These are phyloP conservation scores for Drosophila ficusphila DNA, from an alignment of 1,140 invertebrate species.

Conservation along the genomic window DNA sequence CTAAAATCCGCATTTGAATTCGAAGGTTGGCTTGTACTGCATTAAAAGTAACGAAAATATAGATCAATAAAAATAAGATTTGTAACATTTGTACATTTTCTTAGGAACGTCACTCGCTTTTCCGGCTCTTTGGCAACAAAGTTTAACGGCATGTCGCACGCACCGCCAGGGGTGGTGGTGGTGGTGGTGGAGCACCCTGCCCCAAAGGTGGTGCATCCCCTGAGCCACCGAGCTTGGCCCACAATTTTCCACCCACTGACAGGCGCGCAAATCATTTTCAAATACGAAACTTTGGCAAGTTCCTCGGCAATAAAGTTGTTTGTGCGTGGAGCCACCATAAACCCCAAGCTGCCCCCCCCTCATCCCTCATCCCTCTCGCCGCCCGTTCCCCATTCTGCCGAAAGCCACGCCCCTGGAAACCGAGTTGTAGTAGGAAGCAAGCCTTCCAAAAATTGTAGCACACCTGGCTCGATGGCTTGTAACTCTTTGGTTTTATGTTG, in stretches of 20 bases:
- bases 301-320: constrained; percentile 73
- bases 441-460: constrained; percentile 2
- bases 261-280: constrained; percentile 73
- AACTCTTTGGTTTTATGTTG: constrained; percentile 70
- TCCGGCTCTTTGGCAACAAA: constrained; percentile 74
- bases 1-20: too few species aligned
- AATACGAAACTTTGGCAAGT: constrained; percentile 76
- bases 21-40: too few species aligned
- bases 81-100: too few species aligned
- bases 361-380: background rate
- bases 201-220: background rate
- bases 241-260: background rate
- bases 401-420: background rate
- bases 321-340: constrained; percentile 17
- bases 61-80: too few species aligned
- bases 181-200: too few species aligned
- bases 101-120: too few species aligned
- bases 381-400: background rate
- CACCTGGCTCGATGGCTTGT: constrained; percentile 42
- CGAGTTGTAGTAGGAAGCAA: too few species aligned
- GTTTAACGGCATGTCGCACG: constrained; percentile 68
- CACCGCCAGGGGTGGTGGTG: too few species aligned
- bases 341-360: too few species aligned
- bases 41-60: too few species aligned
- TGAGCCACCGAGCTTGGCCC: background rate